Evolutionary conservation across 2,113 vertebrate genomes (phyloP).

Genomic region (Anolis carolinensis): DNA sequence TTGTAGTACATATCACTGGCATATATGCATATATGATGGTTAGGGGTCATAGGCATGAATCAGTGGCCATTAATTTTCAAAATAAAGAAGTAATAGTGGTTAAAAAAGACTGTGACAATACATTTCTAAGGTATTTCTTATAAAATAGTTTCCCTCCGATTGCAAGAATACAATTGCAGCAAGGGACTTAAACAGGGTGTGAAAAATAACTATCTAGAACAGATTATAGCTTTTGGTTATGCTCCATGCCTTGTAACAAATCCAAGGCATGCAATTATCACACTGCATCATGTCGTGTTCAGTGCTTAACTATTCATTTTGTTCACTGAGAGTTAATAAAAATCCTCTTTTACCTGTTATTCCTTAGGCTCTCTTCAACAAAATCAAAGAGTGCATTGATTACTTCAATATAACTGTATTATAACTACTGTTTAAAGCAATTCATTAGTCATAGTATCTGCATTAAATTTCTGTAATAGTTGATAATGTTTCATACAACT

Average conservation of each 20-base stretch:
- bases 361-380: constrained; percentile 60
- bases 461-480: constrained; percentile 65
- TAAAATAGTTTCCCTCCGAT: constrained; percentile 33
- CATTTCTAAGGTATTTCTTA: constrained; percentile 50
- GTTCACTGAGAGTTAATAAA: constrained; percentile 52
- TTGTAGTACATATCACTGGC: constrained; percentile 25
- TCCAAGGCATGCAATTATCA: constrained; percentile 47
- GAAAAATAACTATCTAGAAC: constrained; percentile 54
- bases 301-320: constrained; percentile 57
- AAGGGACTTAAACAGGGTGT: constrained; percentile 45
- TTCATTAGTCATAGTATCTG: constrained; percentile 65
- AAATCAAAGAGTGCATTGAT: constrained; percentile 56
- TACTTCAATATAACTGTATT: constrained; percentile 44
- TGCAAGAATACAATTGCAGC: constrained; percentile 29
- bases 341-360: constrained; percentile 50
- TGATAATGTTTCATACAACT: constrained; percentile 57
- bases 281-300: constrained; percentile 40
- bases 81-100: neutral
- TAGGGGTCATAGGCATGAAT: neutral
- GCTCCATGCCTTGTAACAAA: constrained; percentile 42
- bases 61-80: constrained; percentile 18
- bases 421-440: constrained; percentile 35
- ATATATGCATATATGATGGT: constrained; percentile 4
- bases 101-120: neutral
- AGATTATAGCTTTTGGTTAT: constrained; percentile 56